A percentile compares a stretch with the other conserved stretches of the same genome.
Conservation (phyloP, 92 coral and sea anemone species). For the Pocillopora grandis region DNA sequence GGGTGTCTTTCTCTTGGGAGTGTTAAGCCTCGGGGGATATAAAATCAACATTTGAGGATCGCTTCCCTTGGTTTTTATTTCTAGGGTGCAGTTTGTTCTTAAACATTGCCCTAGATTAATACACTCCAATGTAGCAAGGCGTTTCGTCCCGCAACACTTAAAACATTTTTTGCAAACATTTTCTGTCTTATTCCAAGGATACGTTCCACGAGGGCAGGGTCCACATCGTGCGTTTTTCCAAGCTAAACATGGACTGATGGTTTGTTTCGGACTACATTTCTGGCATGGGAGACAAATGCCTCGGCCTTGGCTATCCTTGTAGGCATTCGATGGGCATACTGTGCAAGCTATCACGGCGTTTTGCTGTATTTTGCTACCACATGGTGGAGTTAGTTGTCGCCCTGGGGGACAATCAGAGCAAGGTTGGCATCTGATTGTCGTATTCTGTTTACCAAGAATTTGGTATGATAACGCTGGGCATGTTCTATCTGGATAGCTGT, state of each 20-base stretch:
- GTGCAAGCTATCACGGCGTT: not conserved
- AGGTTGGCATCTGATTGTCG: not conserved
- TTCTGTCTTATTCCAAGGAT: not conserved
- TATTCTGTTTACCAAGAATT: not conserved
- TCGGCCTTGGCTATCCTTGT: not conserved
- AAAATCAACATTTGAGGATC: not conserved
- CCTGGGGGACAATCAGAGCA: slow-evolving; percentile 17
- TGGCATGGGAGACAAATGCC: slow-evolving; percentile 7
- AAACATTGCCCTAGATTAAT: slow-evolving; percentile 16
- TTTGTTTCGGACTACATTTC: slow-evolving; percentile 7
- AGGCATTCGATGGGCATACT: not conserved
- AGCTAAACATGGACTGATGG: slow-evolving; percentile 9
- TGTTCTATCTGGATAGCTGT: not conserved
- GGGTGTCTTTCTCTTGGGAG: not conserved
- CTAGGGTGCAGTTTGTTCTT: not conserved
- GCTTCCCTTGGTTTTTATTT: not conserved
- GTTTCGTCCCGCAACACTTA: not conserved
- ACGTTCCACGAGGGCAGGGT: slow-evolving; percentile 18
- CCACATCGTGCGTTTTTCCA: slow-evolving; percentile 19
- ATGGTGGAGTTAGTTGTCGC: slow-evolving; percentile 6
- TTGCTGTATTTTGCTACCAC: slow-evolving; percentile 13
- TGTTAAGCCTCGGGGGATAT: not conserved
- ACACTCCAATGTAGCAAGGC: slow-evolving; percentile 10
- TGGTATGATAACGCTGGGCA: slow-evolving; percentile 10
- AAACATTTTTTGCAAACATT: slow-evolving; percentile 13